These are phyloP conservation scores for Petromus typicus DNA, from an alignment of 2,113 vertebrate genomes.

Conservation along the genomic window DNA sequence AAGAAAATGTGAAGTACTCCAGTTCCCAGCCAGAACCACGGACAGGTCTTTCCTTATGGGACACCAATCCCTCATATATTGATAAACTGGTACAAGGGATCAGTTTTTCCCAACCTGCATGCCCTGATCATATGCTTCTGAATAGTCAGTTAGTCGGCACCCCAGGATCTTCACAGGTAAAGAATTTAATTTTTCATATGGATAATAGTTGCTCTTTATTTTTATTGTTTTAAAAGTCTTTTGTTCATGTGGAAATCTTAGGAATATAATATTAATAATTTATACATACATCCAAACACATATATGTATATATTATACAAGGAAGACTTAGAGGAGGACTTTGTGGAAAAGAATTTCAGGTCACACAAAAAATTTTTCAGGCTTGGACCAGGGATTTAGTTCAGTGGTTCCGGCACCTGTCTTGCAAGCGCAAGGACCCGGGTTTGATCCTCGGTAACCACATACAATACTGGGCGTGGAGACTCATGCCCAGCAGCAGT, in stretches of 20 bases:
- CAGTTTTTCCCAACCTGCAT: slow-evolving; percentile 96
- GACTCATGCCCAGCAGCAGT: too few relatives aligned
- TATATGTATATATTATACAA: neutral
- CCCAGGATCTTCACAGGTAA: slow-evolving; percentile 96
- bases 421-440: too few relatives aligned
- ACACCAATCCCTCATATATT: slow-evolving; percentile 86
- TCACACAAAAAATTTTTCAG: slow-evolving; percentile 35
- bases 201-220: slow-evolving; percentile 12
- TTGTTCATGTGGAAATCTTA: slow-evolving; percentile 8
- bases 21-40: slow-evolving; percentile 96
- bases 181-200: slow-evolving; percentile 9
- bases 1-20: slow-evolving; percentile 92
- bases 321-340: slow-evolving; percentile 4
- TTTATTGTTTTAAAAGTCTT: slow-evolving; percentile 10
- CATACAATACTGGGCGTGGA: too few relatives aligned
- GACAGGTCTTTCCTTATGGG: slow-evolving; percentile 87
- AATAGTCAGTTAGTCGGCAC: slow-evolving; percentile 95
- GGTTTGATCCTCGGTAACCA: too few relatives aligned
- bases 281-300: too few relatives aligned
- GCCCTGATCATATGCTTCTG: slow-evolving; percentile 96
- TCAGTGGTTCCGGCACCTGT: too few relatives aligned
- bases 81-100: slow-evolving; percentile 91
- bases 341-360: neutral
- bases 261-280: neutral
- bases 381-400: too few relatives aligned